A percentile compares a stretch with the other conserved stretches of the same genome.
Conservation (phyloP, 2,888 invertebrate genomes). For the Sialis fuliginosa region DNA sequence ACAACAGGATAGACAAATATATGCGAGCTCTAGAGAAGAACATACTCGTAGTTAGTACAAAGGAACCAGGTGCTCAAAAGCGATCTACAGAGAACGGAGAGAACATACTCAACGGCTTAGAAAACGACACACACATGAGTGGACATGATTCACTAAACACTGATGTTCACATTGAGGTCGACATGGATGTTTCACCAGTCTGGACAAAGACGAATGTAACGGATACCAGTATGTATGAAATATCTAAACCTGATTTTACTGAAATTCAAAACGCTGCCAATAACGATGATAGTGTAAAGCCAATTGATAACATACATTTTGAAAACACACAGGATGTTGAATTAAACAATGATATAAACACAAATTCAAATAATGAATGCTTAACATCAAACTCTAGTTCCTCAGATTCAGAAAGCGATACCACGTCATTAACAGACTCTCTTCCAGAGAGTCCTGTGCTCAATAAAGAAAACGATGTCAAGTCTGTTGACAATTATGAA, state of each 20-base stretch:
- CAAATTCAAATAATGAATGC: conserved; percentile 5
- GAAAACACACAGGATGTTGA: conserved; percentile 1
- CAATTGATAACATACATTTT: not conserved
- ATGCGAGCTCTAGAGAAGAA: conserved; percentile 95
- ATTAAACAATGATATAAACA: conserved; percentile 1
- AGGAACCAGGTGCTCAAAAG: conserved; percentile 46
- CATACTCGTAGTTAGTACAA: conserved; percentile 68
- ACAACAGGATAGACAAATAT: conserved; percentile 89
- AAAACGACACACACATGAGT: conserved; percentile 33
- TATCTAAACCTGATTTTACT: conserved; percentile 13
- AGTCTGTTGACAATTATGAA: not conserved
- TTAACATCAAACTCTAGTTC: not conserved
- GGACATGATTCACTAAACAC: conserved; percentile 27
- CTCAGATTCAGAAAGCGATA: not conserved
- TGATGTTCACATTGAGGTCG: conserved; percentile 35
- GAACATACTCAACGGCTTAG: conserved; percentile 39
- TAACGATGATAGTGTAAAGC: conserved; percentile 9
- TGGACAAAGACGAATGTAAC: conserved; percentile 12
- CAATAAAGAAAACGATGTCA: conserved; percentile 11
- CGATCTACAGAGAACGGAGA: conserved; percentile 51
- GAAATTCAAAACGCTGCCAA: conserved; percentile 27
- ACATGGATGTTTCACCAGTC: conserved; percentile 32
- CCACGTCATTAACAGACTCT: not conserved
- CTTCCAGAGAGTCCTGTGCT: not conserved
- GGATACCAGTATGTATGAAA: not conserved